Evolutionary conservation across 1,140 invertebrate genomes (phyloP).

Genomic region (Contarinia nasturtii): DNA sequence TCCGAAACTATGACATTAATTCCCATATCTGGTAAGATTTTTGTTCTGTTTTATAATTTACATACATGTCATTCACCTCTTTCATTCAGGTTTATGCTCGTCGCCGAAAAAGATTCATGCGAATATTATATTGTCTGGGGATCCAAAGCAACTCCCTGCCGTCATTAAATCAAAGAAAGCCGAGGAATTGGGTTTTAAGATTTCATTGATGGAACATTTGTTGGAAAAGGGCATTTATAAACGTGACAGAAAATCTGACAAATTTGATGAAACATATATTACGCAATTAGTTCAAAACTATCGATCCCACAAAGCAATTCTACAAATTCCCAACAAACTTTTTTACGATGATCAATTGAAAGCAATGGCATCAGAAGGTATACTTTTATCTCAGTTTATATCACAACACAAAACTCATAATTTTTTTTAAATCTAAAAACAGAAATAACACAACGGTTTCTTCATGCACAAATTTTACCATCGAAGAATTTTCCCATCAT

Average conservation of each 20-base stretch:
- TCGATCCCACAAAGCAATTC: conserved; percentile 37
- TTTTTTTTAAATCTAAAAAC: neutral
- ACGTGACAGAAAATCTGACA: conserved; percentile 24
- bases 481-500: conserved; percentile 35
- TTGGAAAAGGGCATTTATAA: conserved; percentile 27
- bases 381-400: neutral
- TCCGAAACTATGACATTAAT: conserved; percentile 58
- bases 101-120: too few relatives aligned
- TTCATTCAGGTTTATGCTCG: conserved; percentile 23
- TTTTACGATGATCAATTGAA: conserved; percentile 41
- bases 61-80: too few relatives aligned
- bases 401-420: neutral
- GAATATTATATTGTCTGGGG: conserved; percentile 58
- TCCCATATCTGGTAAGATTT: too few relatives aligned
- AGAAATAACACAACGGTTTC: neutral
- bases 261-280: conserved; percentile 36
- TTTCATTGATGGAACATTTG: conserved; percentile 38
- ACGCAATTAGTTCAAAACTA: conserved; percentile 46
- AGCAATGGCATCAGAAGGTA: conserved; percentile 10
- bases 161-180: conserved; percentile 36
- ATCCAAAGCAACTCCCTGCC: conserved; percentile 69
- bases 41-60: too few relatives aligned
- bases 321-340: conserved; percentile 36
- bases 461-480: conserved; percentile 20
- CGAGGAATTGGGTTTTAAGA: conserved; percentile 25